Evolutionary conservation across 2,888 invertebrate species (phyloP).

Genomic region (Polyommatus iphigenia): DNA sequence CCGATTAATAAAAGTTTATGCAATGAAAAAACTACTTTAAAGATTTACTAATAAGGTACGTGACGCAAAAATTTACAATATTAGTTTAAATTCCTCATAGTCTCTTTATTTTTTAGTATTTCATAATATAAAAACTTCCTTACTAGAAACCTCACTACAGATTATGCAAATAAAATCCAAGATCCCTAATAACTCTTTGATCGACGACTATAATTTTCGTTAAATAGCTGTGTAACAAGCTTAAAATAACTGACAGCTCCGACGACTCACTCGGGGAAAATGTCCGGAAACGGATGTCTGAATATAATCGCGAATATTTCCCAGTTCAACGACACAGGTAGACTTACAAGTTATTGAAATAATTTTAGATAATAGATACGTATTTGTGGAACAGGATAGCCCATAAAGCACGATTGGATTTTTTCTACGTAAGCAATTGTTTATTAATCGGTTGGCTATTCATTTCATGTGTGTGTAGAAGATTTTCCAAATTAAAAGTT

Average conservation of each 20-base stretch:
- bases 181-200: neutral
- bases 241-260: conserved; percentile 1
- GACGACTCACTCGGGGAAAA: conserved; percentile 1
- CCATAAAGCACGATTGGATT: no score
- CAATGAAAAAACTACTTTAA: neutral
- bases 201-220: neutral
- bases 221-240: neutral
- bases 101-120: no score
- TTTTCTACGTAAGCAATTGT: no score
- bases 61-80: no score
- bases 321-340: neutral
- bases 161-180: neutral
- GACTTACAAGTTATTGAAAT: neutral
- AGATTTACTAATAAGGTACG: no score
- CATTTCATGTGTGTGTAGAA: no score
- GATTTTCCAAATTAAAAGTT: no score
- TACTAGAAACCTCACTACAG: no score
- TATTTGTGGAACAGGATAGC: no score
- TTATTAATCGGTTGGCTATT: no score
- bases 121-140: no score
- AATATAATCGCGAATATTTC: conserved; percentile 12
- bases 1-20: neutral
- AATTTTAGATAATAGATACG: neutral
- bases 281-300: conserved; percentile 24
- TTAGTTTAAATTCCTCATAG: no score